Base-by-base conservation (phyloP, 2,113 vertebrate genomes). In the Neopipo cinnamomea region DNA sequence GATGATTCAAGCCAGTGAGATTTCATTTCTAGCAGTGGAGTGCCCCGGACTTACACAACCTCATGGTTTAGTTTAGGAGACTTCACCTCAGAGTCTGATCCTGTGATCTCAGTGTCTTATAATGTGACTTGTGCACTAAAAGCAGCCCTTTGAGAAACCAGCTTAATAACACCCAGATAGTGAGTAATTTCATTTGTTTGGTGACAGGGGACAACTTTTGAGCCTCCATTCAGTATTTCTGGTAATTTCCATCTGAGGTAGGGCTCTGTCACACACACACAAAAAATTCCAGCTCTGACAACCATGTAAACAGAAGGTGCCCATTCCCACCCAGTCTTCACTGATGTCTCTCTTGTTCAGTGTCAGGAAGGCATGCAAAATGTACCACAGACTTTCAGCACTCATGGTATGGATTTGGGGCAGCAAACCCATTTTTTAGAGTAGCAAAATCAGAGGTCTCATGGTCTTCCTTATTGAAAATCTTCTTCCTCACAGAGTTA, bases 231-330 rank as follows among this genome's bases (percentile, higher is more conserved):
- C 85, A 84, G 52, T 84, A 86, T 88, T 96, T 95, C 83, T 93
- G 85, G 90, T 96, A 92, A 91, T 94, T 95, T 95, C 88, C 85
- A 23, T 49, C 18, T 71, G 56, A 92, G 85, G 63, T 56, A 33
- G 35, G 63, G 39, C 68, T 83, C 28, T 44, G 44, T 56, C 62
- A 58, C 31, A 59, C n/a, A n/a, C n/a, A n/a, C n/a, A n/a, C n/a
- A 39, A 50, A 21, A 93, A 88, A 91, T 77, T 56, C 50, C 79
- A 49, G n/a, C 28, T 74, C 39, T 86, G 61, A 12, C 35, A 74
- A 18, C 21, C 0, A 1, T 14, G 25, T 17, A n/a, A 85, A 77
- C 25, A 85, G 52, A 79, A 73, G 21, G 14, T 44, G 10, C 23
- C 21, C 8, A 14, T 13, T 83, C 16, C n/a, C 21, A 33, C 41